Evolutionary conservation across 2,113 vertebrate genomes (phyloP).

Genomic region (Athene cunicularia): DNA sequence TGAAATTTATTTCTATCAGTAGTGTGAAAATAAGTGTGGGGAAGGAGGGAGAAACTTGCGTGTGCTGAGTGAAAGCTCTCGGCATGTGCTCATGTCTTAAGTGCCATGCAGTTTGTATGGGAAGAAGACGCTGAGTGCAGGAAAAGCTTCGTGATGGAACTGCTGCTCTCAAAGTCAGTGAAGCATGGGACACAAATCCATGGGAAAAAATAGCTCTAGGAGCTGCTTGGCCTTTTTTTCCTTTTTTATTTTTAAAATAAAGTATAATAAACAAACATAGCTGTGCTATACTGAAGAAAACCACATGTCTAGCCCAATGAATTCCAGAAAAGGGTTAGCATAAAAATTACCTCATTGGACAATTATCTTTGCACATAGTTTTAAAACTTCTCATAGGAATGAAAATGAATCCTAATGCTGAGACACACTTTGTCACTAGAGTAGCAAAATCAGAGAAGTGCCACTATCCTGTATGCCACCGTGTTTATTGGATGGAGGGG

Average conservation of each 20-base stretch:
- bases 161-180: not conserved
- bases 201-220: not conserved
- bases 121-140: not conserved
- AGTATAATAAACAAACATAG: not conserved
- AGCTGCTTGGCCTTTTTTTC: not conserved
- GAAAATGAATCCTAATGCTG: not conserved
- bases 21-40: not conserved
- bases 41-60: rapidly evolving
- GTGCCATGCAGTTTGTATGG: not conserved
- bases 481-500: not conserved
- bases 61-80: not conserved
- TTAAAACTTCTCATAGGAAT: not conserved
- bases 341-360: not conserved
- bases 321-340: not conserved
- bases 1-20: not conserved
- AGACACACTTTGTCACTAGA: not conserved
- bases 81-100: rapidly evolving
- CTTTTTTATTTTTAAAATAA: not conserved
- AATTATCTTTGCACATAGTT: not conserved
- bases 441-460: not conserved
- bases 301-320: not conserved
- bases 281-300: not conserved
- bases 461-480: not conserved
- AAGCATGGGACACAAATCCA: not conserved
- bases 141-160: not conserved